These are phyloP conservation scores for Oscheius myriophilus DNA, from an alignment of 2,888 invertebrate genomes.

Conservation along the genomic window DNA sequence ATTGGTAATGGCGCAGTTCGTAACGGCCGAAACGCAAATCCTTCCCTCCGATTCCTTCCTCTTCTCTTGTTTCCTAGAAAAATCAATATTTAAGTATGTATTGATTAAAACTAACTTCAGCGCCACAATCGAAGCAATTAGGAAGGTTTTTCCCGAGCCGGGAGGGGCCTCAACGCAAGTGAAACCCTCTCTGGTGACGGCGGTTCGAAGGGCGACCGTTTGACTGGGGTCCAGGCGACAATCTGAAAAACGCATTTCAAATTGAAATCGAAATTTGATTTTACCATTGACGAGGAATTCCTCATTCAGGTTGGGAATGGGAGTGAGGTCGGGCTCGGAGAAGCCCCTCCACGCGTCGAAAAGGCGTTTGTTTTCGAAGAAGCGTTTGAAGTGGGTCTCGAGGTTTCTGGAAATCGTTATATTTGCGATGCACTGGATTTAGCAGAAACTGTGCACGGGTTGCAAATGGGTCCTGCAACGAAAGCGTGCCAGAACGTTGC, in stretches of 20 bases:
- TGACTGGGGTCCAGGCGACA: not conserved
- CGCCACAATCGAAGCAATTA: not conserved
- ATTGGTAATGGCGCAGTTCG: not conserved
- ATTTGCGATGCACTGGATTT: no score
- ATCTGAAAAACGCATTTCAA: no score
- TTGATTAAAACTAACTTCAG: not conserved
- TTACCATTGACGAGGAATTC: not conserved
- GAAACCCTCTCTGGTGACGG: not conserved
- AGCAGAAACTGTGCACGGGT: no score
- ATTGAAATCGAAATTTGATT: no score
- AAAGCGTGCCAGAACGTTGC: no score
- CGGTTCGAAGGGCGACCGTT: not conserved
- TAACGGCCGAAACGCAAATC: not conserved
- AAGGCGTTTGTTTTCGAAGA: not conserved
- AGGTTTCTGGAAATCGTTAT: no score
- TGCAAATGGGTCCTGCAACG: no score
- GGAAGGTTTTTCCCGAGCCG: slow-evolving; percentile 4
- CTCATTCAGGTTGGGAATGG: not conserved
- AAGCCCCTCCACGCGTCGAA: slow-evolving; percentile 21
- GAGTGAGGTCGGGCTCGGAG: not conserved
- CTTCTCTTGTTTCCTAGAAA: not conserved
- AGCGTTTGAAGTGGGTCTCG: not conserved
- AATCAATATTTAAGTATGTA: not conserved
- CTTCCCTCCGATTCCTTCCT: not conserved
- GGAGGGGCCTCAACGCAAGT: slow-evolving; percentile 4